Evolutionary conservation across 2,888 invertebrate species (phyloP), one percentile per base, ranked within the genome.

Genomic region (Drosophila trichaetosa): DNA sequence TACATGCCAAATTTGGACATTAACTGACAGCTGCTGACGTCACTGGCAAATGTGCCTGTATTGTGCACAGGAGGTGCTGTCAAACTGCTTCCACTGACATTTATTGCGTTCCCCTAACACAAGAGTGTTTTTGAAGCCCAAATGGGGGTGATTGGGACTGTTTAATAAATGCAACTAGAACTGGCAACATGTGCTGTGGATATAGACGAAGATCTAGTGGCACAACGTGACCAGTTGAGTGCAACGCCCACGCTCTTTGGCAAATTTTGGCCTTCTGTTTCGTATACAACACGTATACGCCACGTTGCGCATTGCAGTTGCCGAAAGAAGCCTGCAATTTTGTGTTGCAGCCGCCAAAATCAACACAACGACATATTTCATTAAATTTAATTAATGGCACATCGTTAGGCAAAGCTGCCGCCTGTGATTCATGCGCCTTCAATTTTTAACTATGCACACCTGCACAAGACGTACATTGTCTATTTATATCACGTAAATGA

Each of bases 341-440:
- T 59, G 29, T 51, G 40, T 16, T 57, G 72, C 66, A 67, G 70
- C 76, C 53, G 40, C 59, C 58, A 73, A 86, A 86, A 86, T 89
- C 85, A 85, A 77, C 85, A 64, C 84, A 65, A 49, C 70, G 87
- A 65, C 76, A 85, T 75, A 83, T 82, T 87, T 89, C 84, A 89
- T 85, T 87, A 87, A 87, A 74, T 89, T 77, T 85, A 84, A 85
- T 85, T 85, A 85, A 85, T 82, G 77, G 58, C 67, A 69, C 52
- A 69, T 71, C 76, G 77, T 77, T 80, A 68, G 59, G 4, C 62
- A 31, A 38, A 61, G 31, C 36, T 16, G 27, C 29, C 36, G 8
- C 13, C 16, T 84, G 69, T 81, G 69, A 76, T 59, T 81, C 73
- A 83, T 73, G 42, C 33, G 24, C 63, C 73, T 48, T 61, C 38